phyloP scores from a whole-genome alignment of 2,797 vertebrate genomes.

The Myotis findleyi region DNA sequence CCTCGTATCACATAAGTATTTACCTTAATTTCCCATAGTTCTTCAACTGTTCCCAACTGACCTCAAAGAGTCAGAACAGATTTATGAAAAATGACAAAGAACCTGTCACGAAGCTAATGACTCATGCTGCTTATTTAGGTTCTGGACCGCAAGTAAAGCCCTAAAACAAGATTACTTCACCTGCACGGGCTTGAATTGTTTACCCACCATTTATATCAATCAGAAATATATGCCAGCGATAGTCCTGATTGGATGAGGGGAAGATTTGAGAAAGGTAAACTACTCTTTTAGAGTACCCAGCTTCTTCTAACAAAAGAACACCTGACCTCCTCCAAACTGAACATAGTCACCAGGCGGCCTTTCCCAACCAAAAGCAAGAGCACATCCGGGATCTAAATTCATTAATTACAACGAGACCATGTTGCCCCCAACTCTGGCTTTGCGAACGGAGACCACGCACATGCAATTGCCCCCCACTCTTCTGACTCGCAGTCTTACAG shows the following conservation, averaged over 20 bases:
- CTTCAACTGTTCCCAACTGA: background rate
- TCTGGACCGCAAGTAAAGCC: background rate
- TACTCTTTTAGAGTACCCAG: background rate
- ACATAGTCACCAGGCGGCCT: background rate
- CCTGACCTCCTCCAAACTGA: background rate
- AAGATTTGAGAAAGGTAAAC: background rate
- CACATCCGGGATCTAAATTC: background rate
- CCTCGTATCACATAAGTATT: background rate
- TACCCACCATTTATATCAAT: background rate
- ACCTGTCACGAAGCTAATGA: conserved; percentile 11
- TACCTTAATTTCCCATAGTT: background rate
- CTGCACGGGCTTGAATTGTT: background rate
- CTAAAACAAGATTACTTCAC: background rate
- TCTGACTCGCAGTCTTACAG: background rate
- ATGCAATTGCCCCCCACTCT: accelerated
- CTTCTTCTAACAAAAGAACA: background rate
- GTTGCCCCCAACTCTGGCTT: background rate
- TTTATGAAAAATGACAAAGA: conserved; percentile 55
- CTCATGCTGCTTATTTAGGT: background rate
- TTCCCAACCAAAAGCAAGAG: background rate
- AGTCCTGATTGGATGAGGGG: background rate
- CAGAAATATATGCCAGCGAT: background rate
- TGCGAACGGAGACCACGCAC: background rate
- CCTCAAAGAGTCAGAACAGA: background rate
- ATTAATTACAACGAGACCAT: background rate